Conservation (phyloP, 53 echinoderm and acorn worm genomes). For the Echinarachnius parma region DNA sequence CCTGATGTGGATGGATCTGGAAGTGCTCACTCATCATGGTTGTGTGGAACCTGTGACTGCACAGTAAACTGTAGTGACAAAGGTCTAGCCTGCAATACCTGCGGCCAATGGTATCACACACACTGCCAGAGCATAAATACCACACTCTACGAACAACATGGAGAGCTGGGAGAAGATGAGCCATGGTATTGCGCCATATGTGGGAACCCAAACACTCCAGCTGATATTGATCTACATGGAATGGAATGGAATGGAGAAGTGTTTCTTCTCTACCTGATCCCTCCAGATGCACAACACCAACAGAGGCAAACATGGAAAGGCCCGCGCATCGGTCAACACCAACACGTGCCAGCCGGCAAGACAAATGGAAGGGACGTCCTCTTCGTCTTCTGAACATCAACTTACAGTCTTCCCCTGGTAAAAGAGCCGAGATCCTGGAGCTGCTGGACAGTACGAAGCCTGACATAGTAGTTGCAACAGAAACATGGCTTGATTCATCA, state of each 20-base stretch:
- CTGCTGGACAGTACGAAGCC: neutral
- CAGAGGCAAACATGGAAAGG: neutral
- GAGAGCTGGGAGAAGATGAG: neutral
- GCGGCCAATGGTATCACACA: neutral
- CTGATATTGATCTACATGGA: neutral
- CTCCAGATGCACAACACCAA: neutral
- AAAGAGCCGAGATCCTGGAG: neutral
- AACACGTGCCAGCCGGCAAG: neutral
- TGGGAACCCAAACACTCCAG: neutral
- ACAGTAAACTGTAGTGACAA: neutral
- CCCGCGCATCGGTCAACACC: neutral
- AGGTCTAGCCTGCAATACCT: neutral
- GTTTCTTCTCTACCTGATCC: too few species aligned
- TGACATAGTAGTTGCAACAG: neutral
- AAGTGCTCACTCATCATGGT: neutral
- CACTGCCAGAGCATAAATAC: neutral
- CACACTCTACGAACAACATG: neutral
- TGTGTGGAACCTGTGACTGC: neutral
- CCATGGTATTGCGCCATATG: neutral
- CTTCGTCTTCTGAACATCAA: conserved; percentile 2
- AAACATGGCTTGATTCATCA: conserved; percentile 1
- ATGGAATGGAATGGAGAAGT: neutral
- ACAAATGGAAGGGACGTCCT: neutral
- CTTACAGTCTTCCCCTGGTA: neutral
- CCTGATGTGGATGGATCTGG: neutral